Evolutionary conservation across 2,113 vertebrate species (phyloP).

Genomic region (Semicossyphus pulcher): DNA sequence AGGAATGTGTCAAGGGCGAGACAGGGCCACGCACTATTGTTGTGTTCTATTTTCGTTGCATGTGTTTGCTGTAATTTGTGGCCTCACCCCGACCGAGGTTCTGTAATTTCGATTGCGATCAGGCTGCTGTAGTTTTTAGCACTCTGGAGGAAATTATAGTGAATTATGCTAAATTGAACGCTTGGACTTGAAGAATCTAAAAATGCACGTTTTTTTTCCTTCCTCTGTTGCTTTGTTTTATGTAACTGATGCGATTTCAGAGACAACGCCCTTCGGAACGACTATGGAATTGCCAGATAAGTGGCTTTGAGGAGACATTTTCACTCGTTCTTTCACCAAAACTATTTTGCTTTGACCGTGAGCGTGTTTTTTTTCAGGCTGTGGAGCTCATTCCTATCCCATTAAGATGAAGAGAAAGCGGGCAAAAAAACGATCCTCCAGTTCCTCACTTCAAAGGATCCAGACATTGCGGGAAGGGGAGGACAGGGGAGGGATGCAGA

Average conservation of each 20-base stretch:
- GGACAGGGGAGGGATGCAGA: constrained; percentile 53
- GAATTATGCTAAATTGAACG: constrained; percentile 75
- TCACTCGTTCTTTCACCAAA: constrained; percentile 61
- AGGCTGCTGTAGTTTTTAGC: constrained; percentile 70
- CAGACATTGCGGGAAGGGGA: constrained; percentile 40
- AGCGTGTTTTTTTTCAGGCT: constrained; percentile 51
- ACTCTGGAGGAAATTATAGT: constrained; percentile 80
- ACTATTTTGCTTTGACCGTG: constrained; percentile 58
- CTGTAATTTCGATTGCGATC: constrained; percentile 77
- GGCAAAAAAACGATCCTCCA: constrained; percentile 58
- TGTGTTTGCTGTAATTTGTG: constrained; percentile 79
- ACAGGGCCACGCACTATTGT: constrained; percentile 70
- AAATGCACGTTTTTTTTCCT: constrained; percentile 63
- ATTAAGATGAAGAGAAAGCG: constrained; percentile 61
- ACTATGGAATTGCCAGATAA: constrained; percentile 60
- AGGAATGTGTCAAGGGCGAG: constrained; percentile 61
- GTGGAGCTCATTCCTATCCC: constrained; percentile 61
- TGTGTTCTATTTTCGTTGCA: constrained; percentile 73
- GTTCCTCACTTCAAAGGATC: constrained; percentile 74
- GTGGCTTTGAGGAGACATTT: constrained; percentile 45
- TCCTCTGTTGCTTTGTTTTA: constrained; percentile 62
- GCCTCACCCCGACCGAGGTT: constrained; percentile 71
- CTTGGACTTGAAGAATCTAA: constrained; percentile 70
- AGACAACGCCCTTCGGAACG: constrained; percentile 57
- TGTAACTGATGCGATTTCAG: constrained; percentile 56